Evolutionary conservation across 2,797 vertebrate species (phyloP).

Genomic region (Parauchenoglanis ngamensis): DNA sequence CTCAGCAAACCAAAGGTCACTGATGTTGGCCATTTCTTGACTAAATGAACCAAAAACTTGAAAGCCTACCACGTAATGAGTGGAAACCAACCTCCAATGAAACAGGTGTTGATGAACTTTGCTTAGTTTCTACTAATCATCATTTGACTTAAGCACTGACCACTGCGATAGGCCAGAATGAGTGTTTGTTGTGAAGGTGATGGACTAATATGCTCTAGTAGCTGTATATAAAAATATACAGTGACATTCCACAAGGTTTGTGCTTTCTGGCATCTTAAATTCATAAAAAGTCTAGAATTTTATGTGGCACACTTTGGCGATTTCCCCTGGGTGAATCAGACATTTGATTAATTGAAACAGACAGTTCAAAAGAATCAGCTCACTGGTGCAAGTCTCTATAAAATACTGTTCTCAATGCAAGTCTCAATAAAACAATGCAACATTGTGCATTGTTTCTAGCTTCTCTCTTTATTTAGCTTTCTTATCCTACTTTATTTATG

Average conservation of each 20-base stretch:
- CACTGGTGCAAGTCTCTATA: neutral
- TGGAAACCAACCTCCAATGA: neutral
- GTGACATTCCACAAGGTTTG: neutral
- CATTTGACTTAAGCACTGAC: neutral
- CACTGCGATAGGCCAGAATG: neutral
- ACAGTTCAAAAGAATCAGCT: constrained; percentile 7
- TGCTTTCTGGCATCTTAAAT: neutral
- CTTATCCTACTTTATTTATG: neutral
- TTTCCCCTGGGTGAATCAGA: neutral
- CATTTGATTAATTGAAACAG: neutral
- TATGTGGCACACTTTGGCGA: neutral
- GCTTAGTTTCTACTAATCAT: neutral
- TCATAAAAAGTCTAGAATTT: neutral
- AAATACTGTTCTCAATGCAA: neutral
- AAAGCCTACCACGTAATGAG: neutral
- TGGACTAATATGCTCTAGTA: neutral
- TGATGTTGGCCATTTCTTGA: neutral
- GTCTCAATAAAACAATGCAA: neutral
- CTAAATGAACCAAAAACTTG: neutral
- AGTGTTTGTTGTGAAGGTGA: neutral
- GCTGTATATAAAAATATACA: neutral
- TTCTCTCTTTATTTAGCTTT: neutral
- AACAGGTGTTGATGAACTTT: neutral
- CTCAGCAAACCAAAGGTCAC: neutral
- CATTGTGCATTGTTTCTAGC: neutral